Percentiles rank a stretch among this genome's conserved stretches.
Evolutionary conservation across 2,888 invertebrate genomes (phyloP).

Genomic region (Stenichneumon culpator): DNA sequence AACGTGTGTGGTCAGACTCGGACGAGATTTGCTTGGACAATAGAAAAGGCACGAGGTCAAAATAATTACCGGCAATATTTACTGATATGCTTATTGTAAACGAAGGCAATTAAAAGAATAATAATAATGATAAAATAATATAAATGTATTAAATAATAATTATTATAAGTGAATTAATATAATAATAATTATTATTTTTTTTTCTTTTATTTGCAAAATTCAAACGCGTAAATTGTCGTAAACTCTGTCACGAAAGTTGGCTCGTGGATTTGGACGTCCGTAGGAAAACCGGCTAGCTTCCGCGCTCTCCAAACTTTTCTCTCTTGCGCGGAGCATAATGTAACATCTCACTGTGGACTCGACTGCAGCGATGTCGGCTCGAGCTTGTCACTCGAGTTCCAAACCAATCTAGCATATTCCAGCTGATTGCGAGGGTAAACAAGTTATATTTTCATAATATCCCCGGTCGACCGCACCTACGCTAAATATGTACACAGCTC

Average conservation of each 20-base stretch:
- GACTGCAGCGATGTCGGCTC: neutral
- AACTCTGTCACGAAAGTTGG: constrained; percentile 30
- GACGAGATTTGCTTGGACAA: no score
- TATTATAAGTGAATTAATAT: no score
- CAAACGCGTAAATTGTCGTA: constrained; percentile 53
- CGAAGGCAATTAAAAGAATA: no score
- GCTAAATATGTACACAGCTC: neutral
- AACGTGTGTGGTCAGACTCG: no score
- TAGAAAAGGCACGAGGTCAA: no score
- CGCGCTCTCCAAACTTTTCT: neutral
- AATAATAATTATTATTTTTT: no score
- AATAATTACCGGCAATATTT: no score
- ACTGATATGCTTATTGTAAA: no score
- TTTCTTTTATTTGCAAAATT: constrained; percentile 27
- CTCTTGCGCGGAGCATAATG: neutral
- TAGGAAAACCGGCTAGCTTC: constrained; percentile 1
- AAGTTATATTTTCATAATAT: neutral
- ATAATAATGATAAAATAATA: no score
- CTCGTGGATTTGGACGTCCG: neutral
- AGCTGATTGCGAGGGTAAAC: neutral
- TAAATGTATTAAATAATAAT: no score
- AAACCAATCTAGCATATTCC: neutral
- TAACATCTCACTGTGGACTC: neutral
- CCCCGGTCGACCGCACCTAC: neutral
- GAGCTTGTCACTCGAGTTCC: neutral